A percentile compares a stretch with the other conserved stretches of the same genome.
Evolutionary conservation across 37 sponge, comb jelly and placozoan species (phyloP).

Genomic region (Chondrosia reniformis): DNA sequence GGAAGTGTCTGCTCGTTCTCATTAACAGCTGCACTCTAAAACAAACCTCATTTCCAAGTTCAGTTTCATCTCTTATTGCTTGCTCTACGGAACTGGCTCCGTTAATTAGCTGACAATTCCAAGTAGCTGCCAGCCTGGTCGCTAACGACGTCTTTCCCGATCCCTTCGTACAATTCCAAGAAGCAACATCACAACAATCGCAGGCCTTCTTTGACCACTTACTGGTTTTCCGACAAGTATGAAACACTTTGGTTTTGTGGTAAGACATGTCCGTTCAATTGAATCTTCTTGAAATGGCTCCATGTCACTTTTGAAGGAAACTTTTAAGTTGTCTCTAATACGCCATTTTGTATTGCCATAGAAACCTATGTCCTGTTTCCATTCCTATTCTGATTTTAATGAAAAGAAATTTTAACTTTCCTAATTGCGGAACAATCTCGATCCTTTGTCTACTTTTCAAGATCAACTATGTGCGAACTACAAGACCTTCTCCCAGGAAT

Average conservation of each 20-base stretch:
- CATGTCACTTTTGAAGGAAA: too few species aligned
- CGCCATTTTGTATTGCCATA: too few species aligned
- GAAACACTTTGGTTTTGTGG: slow-evolving; percentile 62
- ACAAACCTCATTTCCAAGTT: slow-evolving; percentile 42
- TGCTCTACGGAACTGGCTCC: slow-evolving; percentile 68
- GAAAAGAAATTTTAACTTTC: too few species aligned
- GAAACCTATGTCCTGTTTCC: too few species aligned
- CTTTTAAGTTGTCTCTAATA: too few species aligned
- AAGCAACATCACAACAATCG: not conserved
- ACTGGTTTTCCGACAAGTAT: slow-evolving; percentile 77
- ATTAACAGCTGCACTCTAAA: not conserved
- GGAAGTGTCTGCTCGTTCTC: not conserved
- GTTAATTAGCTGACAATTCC: slow-evolving; percentile 80
- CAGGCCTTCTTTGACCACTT: not conserved
- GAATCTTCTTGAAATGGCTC: slow-evolving; percentile 1
- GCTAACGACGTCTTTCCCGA: slow-evolving; percentile 82
- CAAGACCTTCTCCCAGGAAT: not conserved
- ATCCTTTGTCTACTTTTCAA: too few species aligned
- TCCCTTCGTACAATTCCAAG: slow-evolving; percentile 34
- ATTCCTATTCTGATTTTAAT: too few species aligned
- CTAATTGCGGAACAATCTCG: too few species aligned
- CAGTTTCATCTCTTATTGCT: slow-evolving; percentile 33
- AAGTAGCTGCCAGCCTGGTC: slow-evolving; percentile 52
- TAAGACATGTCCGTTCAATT: slow-evolving; percentile 37
- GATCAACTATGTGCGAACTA: not conserved